Evolutionary conservation across 1,140 invertebrate genomes (phyloP).

Genomic region (Diploscapter pachys): DNA sequence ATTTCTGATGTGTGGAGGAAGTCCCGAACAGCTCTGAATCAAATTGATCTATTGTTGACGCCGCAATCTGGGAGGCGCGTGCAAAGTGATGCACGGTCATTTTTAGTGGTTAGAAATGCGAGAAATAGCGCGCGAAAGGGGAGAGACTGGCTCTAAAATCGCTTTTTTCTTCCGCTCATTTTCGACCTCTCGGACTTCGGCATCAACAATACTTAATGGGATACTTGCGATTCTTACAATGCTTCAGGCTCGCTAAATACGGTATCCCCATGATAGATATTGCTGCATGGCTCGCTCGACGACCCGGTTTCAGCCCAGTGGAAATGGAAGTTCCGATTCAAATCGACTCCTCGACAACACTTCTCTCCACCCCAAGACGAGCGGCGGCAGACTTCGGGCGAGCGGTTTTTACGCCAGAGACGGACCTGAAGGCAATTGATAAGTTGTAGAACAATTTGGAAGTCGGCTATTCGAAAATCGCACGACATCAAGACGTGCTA

Average conservation of each 20-base stretch:
- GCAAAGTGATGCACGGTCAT: too few relatives aligned
- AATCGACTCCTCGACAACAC: conserved; percentile 56
- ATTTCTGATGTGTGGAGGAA: conserved; percentile 42
- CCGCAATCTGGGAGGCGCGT: too few relatives aligned
- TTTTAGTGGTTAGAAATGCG: too few relatives aligned
- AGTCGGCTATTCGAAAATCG: too few relatives aligned
- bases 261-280: conserved; percentile 50
- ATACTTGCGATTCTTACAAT: too few relatives aligned
- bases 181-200: too few relatives aligned
- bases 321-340: conserved; percentile 58
- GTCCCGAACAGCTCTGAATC: conserved; percentile 40
- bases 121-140: too few relatives aligned
- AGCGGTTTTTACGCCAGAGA: conserved; percentile 57
- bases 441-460: too few relatives aligned
- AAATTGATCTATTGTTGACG: conserved; percentile 15
- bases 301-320: conserved; percentile 56
- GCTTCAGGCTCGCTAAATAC: conserved; percentile 58
- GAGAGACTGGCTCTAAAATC: too few relatives aligned
- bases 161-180: too few relatives aligned
- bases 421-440: conserved; percentile 11
- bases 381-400: conserved; percentile 49
- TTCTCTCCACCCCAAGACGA: conserved; percentile 49
- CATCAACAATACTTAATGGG: too few relatives aligned
- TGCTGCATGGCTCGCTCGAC: conserved; percentile 54
- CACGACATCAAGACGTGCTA: too few relatives aligned